Conservation (phyloP, 2,797 vertebrate genomes). For the Liparis tanakae region DNA sequence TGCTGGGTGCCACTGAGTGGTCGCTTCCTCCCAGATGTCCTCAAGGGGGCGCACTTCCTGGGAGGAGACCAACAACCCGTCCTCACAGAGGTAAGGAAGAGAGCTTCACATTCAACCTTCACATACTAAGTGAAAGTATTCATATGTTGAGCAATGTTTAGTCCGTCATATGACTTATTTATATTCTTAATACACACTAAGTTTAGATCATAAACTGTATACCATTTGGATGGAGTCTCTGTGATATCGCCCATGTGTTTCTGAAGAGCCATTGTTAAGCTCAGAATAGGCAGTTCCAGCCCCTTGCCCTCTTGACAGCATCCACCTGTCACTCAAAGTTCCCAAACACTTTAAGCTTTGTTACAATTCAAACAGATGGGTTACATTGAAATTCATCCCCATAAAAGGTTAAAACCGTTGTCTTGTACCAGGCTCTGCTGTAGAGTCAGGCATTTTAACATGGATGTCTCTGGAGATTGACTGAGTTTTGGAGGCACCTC, state of each 20-base stretch:
- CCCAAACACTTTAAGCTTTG: neutral
- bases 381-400: neutral
- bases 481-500: neutral
- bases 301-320: neutral
- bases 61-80: slow-evolving; percentile 88
- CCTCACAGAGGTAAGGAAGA: slow-evolving; percentile 83
- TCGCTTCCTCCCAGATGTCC: slow-evolving; percentile 86
- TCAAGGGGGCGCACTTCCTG: slow-evolving; percentile 87
- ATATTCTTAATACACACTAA: neutral
- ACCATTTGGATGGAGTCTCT: neutral
- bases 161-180: neutral
- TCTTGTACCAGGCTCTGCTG: neutral
- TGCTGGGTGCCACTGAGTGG: slow-evolving; percentile 97
- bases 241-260: neutral
- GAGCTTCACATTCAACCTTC: neutral
- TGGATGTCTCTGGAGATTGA: neutral
- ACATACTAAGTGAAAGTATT: neutral
- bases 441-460: neutral
- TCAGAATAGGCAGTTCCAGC: neutral
- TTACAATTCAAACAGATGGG: neutral
- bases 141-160: neutral
- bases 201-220: neutral
- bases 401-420: neutral
- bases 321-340: neutral
- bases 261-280: neutral